phyloP scores from a whole-genome alignment of 1,140 invertebrate species.

The Maniola jurtina region DNA sequence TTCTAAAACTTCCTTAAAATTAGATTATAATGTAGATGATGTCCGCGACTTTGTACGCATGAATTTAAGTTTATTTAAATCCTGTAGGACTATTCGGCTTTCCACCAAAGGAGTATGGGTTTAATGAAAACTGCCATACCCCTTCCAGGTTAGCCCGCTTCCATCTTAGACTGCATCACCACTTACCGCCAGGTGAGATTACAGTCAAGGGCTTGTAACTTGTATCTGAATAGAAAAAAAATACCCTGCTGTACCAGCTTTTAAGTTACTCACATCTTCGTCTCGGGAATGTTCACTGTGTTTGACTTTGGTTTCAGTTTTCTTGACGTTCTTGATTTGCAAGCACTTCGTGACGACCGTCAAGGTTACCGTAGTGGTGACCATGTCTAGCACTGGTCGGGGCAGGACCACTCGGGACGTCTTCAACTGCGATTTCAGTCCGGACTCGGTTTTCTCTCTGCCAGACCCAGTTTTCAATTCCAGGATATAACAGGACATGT shows the following conservation, averaged over 20 bases:
- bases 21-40: too few relatives aligned
- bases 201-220: too few relatives aligned
- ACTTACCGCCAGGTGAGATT: too few relatives aligned
- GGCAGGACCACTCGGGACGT: conserved; percentile 26
- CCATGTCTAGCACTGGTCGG: conserved; percentile 42
- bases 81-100: too few relatives aligned
- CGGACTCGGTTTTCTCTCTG: conserved; percentile 25
- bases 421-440: conserved; percentile 38
- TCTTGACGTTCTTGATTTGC: conserved; percentile 31
- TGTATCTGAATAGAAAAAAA: too few relatives aligned
- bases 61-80: too few relatives aligned
- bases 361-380: conserved; percentile 53
- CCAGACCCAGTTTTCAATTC: conserved; percentile 29
- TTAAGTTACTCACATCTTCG: conserved; percentile 34
- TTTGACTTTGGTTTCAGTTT: conserved; percentile 23
- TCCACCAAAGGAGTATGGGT: too few relatives aligned
- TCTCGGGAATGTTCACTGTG: conserved; percentile 4
- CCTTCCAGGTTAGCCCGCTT: too few relatives aligned
- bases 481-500: conserved; percentile 60
- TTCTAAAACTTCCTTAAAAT: neutral
- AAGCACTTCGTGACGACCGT: conserved; percentile 55
- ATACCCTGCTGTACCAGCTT: too few relatives aligned
- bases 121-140: too few relatives aligned
- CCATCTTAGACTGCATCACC: too few relatives aligned
- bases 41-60: too few relatives aligned